Evolutionary conservation across 1,140 invertebrate genomes (phyloP).

Genomic region (Drusus annulatus): DNA sequence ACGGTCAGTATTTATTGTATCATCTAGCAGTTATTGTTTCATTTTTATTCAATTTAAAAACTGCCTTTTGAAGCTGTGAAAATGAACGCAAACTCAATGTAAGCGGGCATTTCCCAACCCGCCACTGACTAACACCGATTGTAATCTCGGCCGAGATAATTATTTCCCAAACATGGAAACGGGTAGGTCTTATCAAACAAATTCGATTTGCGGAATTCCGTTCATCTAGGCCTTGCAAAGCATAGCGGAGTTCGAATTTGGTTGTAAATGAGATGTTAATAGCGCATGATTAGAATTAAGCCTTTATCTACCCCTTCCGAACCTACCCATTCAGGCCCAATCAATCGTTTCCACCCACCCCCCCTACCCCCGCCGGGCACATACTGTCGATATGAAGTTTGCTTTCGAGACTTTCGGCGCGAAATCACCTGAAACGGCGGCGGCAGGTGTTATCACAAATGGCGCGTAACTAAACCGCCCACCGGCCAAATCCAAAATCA

Average conservation of each 20-base stretch:
- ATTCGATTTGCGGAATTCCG: not conserved
- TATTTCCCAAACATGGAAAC: not conserved
- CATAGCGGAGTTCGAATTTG: not conserved
- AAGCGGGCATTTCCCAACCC: too few species aligned
- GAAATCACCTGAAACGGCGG: conserved; percentile 16
- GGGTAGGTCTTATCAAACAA: not conserved
- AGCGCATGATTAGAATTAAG: not conserved
- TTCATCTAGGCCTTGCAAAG: not conserved
- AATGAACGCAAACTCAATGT: not conserved
- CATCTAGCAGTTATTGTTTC: too few species aligned
- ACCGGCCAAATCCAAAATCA: conserved; percentile 12
- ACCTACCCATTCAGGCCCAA: too few species aligned
- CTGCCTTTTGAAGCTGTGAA: not conserved
- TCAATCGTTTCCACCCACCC: not conserved
- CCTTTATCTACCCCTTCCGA: not conserved
- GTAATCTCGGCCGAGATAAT: not conserved
- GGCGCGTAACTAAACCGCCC: conserved; percentile 15
- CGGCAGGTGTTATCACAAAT: conserved; percentile 40
- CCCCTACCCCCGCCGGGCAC: too few species aligned
- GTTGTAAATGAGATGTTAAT: conserved; percentile 12
- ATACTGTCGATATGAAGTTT: conserved; percentile 35
- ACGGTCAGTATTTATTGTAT: too few species aligned
- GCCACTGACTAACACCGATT: not conserved
- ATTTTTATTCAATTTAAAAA: too few species aligned
- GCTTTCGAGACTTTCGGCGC: not conserved